phyloP scores from a whole-genome alignment of 1,140 invertebrate species.

The Nautilus pompilius region DNA sequence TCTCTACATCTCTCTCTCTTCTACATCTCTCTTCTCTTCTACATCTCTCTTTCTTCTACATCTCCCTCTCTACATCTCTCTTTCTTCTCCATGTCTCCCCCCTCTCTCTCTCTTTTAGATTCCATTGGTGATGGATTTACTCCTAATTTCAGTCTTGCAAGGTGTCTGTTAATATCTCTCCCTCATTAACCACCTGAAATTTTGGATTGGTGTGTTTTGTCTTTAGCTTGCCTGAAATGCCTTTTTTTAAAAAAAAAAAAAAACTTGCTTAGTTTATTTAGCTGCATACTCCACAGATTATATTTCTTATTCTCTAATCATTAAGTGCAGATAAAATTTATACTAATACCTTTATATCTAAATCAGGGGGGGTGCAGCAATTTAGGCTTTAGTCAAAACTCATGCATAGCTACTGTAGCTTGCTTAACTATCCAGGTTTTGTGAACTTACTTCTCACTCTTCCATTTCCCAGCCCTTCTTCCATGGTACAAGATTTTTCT shows the following conservation, averaged over 20 bases:
- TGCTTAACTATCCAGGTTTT: no score
- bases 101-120: background rate
- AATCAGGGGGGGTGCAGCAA: no score
- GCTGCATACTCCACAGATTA: no score
- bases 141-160: background rate
- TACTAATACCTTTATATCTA: no score
- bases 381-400: no score
- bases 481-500: no score
- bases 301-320: no score
- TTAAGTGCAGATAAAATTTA: no score
- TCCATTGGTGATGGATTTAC: background rate
- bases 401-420: no score
- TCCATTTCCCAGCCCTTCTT: no score
- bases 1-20: background rate
- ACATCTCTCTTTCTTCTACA: background rate
- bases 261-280: background rate
- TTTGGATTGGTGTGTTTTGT: background rate
- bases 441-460: no score
- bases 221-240: background rate
- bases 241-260: background rate
- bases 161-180: background rate
- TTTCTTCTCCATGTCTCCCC: background rate
- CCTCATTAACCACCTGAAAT: background rate
- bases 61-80: background rate
- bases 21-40: background rate